These are phyloP conservation scores for Melanotaenia duboulayi DNA, from an alignment of 2,113 vertebrate genomes.

Conservation along the genomic window DNA sequence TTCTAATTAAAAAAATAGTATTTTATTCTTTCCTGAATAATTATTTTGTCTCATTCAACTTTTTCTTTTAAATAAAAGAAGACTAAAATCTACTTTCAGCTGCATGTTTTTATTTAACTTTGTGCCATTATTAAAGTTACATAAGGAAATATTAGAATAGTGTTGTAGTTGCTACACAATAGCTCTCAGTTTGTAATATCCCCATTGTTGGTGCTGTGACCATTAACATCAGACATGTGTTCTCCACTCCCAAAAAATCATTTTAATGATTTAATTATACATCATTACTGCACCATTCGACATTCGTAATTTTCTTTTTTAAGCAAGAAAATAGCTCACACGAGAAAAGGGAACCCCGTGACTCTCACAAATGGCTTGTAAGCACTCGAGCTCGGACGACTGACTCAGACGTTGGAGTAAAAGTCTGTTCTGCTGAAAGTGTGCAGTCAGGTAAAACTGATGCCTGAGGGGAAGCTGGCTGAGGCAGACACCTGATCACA, in stretches of 20 bases:
- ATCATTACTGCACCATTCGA: conserved; percentile 11
- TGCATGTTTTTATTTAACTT: background rate
- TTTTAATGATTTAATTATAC: conserved; percentile 36
- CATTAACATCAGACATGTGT: background rate
- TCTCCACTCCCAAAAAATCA: conserved; percentile 4
- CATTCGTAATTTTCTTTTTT: conserved; percentile 22
- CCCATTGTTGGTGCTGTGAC: background rate
- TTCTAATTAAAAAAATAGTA: too few relatives aligned
- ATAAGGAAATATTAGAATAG: background rate
- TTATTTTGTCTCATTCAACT: background rate
- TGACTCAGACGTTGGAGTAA: conserved; percentile 29
- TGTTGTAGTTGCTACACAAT: background rate
- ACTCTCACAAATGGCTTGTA: background rate
- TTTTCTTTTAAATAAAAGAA: background rate
- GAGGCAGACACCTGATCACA: conserved; percentile 54
- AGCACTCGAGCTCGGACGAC: conserved; percentile 16
- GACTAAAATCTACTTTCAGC: background rate
- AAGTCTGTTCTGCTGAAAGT: conserved; percentile 30
- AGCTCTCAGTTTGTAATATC: background rate
- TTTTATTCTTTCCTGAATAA: background rate
- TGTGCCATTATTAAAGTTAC: background rate
- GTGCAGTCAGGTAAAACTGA: conserved; percentile 61
- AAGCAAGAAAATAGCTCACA: conserved; percentile 26
- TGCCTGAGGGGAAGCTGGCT: conserved; percentile 41
- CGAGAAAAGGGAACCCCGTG: conserved; percentile 15